Percentiles rank a stretch among this genome's conserved stretches.
phyloP scores from a whole-genome alignment of 2,888 invertebrate genomes.

The Cephus nigrinus region DNA sequence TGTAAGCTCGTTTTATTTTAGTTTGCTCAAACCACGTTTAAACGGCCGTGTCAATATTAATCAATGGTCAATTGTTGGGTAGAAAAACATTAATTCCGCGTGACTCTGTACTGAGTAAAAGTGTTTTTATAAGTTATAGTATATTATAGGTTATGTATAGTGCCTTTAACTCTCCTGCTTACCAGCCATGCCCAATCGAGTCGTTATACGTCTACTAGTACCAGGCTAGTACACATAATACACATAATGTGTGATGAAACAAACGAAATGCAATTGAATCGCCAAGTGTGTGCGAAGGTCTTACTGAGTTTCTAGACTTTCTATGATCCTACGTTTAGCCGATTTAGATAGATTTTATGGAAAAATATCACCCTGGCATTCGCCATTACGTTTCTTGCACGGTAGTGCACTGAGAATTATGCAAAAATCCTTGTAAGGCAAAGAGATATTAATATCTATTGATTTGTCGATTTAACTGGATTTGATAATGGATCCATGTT shows the following conservation, averaged over 20 bases:
- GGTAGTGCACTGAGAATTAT: neutral
- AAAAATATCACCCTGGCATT: neutral
- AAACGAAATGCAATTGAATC: constrained; percentile 5
- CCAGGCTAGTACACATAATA: neutral
- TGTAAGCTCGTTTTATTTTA: neutral
- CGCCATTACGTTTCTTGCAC: neutral
- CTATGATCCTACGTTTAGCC: neutral
- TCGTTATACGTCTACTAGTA: too few relatives aligned
- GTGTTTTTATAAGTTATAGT: neutral
- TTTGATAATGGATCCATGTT: neutral
- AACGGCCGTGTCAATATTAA: neutral
- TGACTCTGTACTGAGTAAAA: neutral
- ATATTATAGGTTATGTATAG: neutral
- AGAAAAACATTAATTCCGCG: neutral
- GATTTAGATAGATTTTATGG: neutral
- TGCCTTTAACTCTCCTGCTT: neutral
- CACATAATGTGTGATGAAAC: neutral
- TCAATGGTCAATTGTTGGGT: neutral
- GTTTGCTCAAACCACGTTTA: neutral
- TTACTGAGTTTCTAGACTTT: neutral
- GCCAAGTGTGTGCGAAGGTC: constrained; percentile 1
- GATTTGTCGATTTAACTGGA: neutral
- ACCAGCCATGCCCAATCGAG: neutral
- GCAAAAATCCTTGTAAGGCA: neutral
- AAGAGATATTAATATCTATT: neutral